Evolutionary conservation across 2,113 vertebrate species (phyloP), one percentile per base, ranked within the genome.

Genomic region (Microcebus griseorufus): DNA sequence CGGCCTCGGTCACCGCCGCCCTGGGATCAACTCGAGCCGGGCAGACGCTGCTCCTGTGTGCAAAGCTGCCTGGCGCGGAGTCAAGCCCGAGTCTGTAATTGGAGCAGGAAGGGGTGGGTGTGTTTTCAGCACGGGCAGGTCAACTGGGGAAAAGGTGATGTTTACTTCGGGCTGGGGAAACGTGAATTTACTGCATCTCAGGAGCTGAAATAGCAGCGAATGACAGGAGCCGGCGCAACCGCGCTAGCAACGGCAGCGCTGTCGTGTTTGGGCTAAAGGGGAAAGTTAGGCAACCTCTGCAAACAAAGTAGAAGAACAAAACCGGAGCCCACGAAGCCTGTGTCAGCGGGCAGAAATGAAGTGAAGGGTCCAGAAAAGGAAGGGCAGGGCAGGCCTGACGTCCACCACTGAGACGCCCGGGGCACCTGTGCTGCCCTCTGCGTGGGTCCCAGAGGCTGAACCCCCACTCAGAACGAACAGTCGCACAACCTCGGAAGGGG

Each of bases 71-170:
- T 96, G 97, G 97, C 93, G 0, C 27, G 1, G 3, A 0, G 73
- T 82, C 97, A 97, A 95, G 65, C 90, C 76, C 27, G 34, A 90
- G 94, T 76, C n/a, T 90, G 96, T 93, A 95, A 97, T 60, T 4
- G 0, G 82, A 97, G 96, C 94, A 95, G 96, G 93, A 96, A 96
- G 89, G 94, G 95, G 88, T 82, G 96, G 92, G 90, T 70, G 94
- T 96, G 90, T 76, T 60, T 60, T 70, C 88, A 34, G 62, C 5
- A 13, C 29, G 16, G 84, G 94, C 96, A 91, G 94, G 97, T 97
- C 95, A 51, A 76, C 89, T 86, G 72, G 97, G 96, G 97, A 65
- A 95, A 97, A 96, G 97, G 97, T 94, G 81, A 87, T 97, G 97
- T 96, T 98, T 95, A 94, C 94, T 93, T 39, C 69, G 62, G 32